Evolutionary conservation across 2,797 vertebrate genomes (phyloP), one percentile per base, ranked within the genome.

Genomic region (Argya squamiceps): DNA sequence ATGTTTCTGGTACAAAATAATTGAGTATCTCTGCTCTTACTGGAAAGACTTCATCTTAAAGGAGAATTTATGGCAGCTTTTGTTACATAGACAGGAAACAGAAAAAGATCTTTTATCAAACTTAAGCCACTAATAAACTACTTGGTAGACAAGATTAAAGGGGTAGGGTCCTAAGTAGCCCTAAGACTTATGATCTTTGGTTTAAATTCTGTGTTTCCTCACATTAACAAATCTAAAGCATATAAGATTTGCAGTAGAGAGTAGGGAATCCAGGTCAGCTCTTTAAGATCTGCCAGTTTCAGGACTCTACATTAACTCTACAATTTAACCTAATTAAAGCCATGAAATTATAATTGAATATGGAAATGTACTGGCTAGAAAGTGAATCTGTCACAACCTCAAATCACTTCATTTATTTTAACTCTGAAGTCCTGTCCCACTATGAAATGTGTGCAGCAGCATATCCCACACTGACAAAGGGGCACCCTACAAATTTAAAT

Each of bases 171-270:
- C 37, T 69, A 87, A 75, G 64, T 19, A 92, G 68, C 50, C 83
- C 63, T 65, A 79, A 91, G 23, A 68, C 30, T 79, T 83, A 47
- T 0, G 11, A 29, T 89, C 59, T 85, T 95, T 34, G 37, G 52
- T 83, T 93, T 94, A 85, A 80, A 83, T 74, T 89, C 69, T 65
- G 10, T 64, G 53, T 94, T 95, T 56, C 46, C 59, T 75, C 32
- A 80, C 46, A 37, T 58, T 82, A 80, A 64, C 46, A 80, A 80
- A 83, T 59, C n/a, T 50, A 92, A 95, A 91, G 30, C 74, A 80
- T 34, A 29, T 49, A 74, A 47, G 20, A 67, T 14, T 76, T 76
- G 55, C 23, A 76, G 16, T 26, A 34, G 37, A 21, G 37, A 64
- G 8, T 26, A 39, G 17, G 34, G 50, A 76, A 43, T 22, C 46